These are phyloP conservation scores for Brachionus manjavacas DNA, from an alignment of 1,140 invertebrate species.

Conservation along the genomic window DNA sequence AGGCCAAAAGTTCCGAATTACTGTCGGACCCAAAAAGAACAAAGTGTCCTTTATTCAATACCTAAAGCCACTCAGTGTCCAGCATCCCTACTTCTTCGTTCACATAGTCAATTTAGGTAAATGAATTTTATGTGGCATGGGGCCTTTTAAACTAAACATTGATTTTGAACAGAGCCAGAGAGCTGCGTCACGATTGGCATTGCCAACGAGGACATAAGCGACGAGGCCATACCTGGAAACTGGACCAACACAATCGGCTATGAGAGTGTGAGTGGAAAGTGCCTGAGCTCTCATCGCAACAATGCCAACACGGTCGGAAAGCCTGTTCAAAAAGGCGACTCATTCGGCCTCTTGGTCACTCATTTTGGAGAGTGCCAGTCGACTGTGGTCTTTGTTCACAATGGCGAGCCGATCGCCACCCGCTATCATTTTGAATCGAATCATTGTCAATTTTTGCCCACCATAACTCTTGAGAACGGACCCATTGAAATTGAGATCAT, in stretches of 20 bases:
- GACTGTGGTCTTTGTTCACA: conserved; percentile 54
- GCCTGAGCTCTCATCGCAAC: conserved; percentile 51
- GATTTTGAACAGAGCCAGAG: conserved; percentile 46
- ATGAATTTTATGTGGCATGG: neutral
- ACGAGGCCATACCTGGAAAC: conserved; percentile 51
- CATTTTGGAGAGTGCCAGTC: conserved; percentile 53
- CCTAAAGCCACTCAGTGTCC: conserved; percentile 48
- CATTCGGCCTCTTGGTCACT: conserved; percentile 52
- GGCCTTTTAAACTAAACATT: neutral
- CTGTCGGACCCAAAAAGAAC: conserved; percentile 52
- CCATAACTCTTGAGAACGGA: conserved; percentile 53
- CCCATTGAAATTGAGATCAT: conserved; percentile 53
- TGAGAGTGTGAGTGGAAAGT: conserved; percentile 51
- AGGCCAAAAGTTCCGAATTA: conserved; percentile 50
- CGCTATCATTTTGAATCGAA: conserved; percentile 54
- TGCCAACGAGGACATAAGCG: conserved; percentile 52
- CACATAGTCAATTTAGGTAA: conserved; percentile 51
- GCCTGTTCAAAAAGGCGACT: conserved; percentile 52
- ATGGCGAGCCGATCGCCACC: conserved; percentile 53
- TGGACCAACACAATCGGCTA: conserved; percentile 56
- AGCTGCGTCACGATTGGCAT: conserved; percentile 55
- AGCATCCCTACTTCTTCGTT: conserved; percentile 54
- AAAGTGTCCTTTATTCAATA: conserved; percentile 51
- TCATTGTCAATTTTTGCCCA: conserved; percentile 50
- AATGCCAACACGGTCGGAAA: conserved; percentile 51